A percentile compares a stretch with the other conserved stretches of the same genome.
Evolutionary conservation across 2,888 invertebrate species (phyloP).

Genomic region (Archips xylosteana): DNA sequence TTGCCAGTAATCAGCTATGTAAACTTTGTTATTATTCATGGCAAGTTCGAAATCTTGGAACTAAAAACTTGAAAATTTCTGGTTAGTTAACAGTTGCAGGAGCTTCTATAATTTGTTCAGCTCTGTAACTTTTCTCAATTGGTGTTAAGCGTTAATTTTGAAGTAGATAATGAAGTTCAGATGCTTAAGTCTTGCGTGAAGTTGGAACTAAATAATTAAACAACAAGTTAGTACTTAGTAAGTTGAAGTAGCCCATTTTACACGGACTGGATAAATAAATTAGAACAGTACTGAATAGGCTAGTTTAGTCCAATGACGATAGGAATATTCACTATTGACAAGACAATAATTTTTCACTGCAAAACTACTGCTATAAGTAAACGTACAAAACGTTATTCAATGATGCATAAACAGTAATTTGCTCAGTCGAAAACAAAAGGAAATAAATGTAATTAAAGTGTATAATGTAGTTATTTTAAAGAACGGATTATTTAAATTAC

Average conservation of each 20-base stretch:
- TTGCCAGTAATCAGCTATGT: constrained; percentile 9
- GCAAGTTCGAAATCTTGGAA: constrained; percentile 3
- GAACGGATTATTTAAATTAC: too few relatives aligned
- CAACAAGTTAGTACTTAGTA: constrained; percentile 2
- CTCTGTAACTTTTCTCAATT: constrained; percentile 8
- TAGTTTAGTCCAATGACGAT: neutral
- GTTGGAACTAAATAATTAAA: constrained; percentile 25
- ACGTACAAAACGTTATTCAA: too few relatives aligned
- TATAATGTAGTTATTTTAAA: too few relatives aligned
- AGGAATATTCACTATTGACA: neutral
- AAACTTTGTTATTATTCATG: constrained; percentile 15
- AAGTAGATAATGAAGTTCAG: constrained; percentile 23
- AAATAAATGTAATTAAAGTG: too few relatives aligned
- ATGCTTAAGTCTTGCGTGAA: constrained; percentile 4
- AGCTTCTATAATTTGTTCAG: constrained; percentile 22
- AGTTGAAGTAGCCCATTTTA: constrained; percentile 8
- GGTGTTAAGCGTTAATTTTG: constrained; percentile 20
- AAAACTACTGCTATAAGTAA: neutral
- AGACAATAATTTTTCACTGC: neutral
- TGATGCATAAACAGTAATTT: too few relatives aligned
- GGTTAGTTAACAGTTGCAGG: constrained; percentile 10
- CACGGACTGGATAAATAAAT: neutral
- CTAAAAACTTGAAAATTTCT: constrained; percentile 23
- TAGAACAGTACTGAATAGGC: too few relatives aligned
- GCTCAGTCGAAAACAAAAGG: too few relatives aligned